phyloP scores from a whole-genome alignment of 1,140 invertebrate genomes.

The Ctenoplectra terminalis region DNA sequence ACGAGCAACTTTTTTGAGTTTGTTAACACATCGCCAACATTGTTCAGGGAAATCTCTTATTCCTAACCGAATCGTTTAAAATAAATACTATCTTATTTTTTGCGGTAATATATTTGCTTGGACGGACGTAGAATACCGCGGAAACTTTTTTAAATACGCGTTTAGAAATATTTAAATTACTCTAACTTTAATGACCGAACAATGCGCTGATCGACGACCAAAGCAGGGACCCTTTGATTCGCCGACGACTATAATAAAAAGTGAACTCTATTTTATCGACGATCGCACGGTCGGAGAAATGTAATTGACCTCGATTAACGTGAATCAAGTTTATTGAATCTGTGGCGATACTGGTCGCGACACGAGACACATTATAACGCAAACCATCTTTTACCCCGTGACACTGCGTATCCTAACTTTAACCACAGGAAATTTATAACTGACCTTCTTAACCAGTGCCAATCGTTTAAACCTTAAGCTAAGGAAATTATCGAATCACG shows the following conservation, averaged over 20 bases:
- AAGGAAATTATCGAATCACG: background rate
- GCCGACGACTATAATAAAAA: too few relatives aligned
- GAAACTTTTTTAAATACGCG: too few relatives aligned
- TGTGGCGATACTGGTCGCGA: conserved; percentile 39
- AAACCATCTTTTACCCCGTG: background rate
- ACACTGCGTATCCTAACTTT: background rate
- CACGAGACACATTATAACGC: background rate
- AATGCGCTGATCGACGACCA: too few relatives aligned
- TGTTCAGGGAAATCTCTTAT: too few relatives aligned
- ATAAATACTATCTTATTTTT: too few relatives aligned
- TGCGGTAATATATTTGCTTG: too few relatives aligned
- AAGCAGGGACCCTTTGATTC: too few relatives aligned
- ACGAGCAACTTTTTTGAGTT: background rate
- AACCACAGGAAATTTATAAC: background rate
- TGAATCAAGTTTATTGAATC: conserved; percentile 65
- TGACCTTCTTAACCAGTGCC: background rate
- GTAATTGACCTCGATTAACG: conserved; percentile 63
- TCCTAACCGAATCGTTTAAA: too few relatives aligned
- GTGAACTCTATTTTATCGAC: conserved; percentile 30
- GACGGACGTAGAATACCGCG: too few relatives aligned
- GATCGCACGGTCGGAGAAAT: conserved; percentile 1
- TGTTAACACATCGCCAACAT: too few relatives aligned
- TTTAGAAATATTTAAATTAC: too few relatives aligned
- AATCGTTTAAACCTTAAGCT: background rate
- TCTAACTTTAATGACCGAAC: too few relatives aligned